Evolutionary conservation across 1,140 invertebrate genomes (phyloP).

Genomic region (Ruditapes philippinarum): DNA sequence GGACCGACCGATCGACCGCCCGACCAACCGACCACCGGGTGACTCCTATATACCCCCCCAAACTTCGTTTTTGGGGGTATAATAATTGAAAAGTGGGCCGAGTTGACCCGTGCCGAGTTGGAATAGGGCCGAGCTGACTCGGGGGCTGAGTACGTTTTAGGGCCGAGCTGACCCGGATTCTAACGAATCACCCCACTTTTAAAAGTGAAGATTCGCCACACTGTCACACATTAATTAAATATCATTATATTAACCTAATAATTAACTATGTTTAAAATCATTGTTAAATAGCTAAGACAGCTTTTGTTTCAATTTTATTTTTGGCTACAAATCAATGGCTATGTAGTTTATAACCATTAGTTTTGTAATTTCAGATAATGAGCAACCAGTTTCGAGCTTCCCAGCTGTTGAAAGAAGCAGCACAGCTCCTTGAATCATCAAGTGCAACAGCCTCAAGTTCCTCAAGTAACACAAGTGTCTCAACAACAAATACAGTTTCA

Average conservation of each 20-base stretch:
- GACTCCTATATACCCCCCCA: no score
- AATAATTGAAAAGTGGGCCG: no score
- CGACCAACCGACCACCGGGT: no score
- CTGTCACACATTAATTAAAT: conserved; percentile 34
- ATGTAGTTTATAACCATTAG: background rate
- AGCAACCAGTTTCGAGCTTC: conserved; percentile 26
- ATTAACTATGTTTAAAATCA: conserved; percentile 17
- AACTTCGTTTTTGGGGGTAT: no score
- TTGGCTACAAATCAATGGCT: background rate
- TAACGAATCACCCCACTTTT: conserved; percentile 7
- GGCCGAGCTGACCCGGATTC: no score
- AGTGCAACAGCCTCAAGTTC: background rate
- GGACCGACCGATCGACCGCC: no score
- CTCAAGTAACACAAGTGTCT: background rate
- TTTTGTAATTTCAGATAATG: conserved; percentile 31
- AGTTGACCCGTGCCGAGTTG: no score
- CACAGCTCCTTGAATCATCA: conserved; percentile 15
- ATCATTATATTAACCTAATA: conserved; percentile 14
- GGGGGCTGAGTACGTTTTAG: no score
- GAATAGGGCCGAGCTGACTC: no score
- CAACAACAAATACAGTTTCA: conserved; percentile 5
- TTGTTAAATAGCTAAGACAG: conserved; percentile 4
- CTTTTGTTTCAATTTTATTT: conserved; percentile 13
- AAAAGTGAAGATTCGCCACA: conserved; percentile 37
- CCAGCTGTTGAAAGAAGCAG: conserved; percentile 21